phyloP scores from a whole-genome alignment of 2,797 vertebrate genomes.

The Danio choprae region DNA sequence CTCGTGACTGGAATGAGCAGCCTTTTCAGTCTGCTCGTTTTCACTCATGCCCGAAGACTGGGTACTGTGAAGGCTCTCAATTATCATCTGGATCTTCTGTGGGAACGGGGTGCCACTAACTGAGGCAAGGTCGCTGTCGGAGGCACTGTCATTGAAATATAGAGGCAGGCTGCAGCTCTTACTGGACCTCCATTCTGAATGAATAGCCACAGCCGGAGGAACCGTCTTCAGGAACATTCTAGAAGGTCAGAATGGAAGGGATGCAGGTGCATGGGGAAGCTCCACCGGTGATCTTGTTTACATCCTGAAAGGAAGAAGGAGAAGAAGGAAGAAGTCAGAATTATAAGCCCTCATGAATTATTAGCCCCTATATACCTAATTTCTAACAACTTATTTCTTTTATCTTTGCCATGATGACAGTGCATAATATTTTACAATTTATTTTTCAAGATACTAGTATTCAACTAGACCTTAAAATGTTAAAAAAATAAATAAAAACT shows the following conservation, averaged over 20 bases:
- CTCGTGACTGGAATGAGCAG: slow-evolving; percentile 76
- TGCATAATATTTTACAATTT: too few species aligned
- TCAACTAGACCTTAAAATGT: too few species aligned
- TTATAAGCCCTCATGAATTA: too few species aligned
- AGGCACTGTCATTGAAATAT: slow-evolving; percentile 84
- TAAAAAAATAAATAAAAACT: too few species aligned
- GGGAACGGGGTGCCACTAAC: slow-evolving; percentile 80
- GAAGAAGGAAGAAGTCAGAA: slow-evolving; percentile 46
- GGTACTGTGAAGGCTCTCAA: slow-evolving; percentile 88
- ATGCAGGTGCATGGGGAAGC: slow-evolving; percentile 64
- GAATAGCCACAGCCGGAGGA: slow-evolving; percentile 88
- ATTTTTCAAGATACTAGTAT: too few species aligned
- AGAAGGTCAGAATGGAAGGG: slow-evolving; percentile 73
- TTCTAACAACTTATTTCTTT: too few species aligned
- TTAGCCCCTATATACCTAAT: too few species aligned
- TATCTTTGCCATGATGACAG: too few species aligned
- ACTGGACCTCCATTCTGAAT: slow-evolving; percentile 91
- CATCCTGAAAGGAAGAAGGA: slow-evolving; percentile 75
- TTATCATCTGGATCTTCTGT: slow-evolving; percentile 92
- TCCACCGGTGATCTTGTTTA: slow-evolving; percentile 70
- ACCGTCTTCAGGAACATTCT: slow-evolving; percentile 98
- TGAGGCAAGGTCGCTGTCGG: slow-evolving; percentile 77
- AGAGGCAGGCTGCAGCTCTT: slow-evolving; percentile 86
- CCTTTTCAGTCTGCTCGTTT: slow-evolving; percentile 72
- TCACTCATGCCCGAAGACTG: slow-evolving; percentile 87